Conservation (phyloP, 1,140 invertebrate species). For the Lordiphosa collinella region DNA sequence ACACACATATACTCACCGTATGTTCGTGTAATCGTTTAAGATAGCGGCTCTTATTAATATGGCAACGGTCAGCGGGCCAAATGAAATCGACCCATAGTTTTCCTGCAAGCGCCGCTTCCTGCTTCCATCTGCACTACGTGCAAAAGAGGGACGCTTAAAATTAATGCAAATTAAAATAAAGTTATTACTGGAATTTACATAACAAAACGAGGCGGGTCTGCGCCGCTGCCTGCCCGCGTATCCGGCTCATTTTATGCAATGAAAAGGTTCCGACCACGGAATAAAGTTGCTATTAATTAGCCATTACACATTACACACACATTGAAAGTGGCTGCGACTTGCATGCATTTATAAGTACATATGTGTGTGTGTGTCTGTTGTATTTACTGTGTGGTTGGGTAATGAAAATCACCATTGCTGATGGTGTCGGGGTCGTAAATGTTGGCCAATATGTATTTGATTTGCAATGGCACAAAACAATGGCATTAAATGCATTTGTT, state of each 20-base stretch:
- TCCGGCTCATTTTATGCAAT: slow-evolving; percentile 38
- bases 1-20: not conserved
- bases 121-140: slow-evolving; percentile 20
- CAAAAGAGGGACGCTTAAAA: slow-evolving; percentile 41
- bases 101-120: slow-evolving; percentile 4
- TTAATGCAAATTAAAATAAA: slow-evolving; percentile 63
- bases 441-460: slow-evolving; percentile 21
- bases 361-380: no score
- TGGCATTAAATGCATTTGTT: slow-evolving; percentile 32
- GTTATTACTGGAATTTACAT: slow-evolving; percentile 53
- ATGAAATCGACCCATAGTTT: slow-evolving; percentile 10
- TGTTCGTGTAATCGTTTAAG: slow-evolving; percentile 34
- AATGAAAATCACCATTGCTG: slow-evolving; percentile 41
- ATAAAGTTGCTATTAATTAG: slow-evolving; percentile 71
- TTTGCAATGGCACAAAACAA: slow-evolving; percentile 9
- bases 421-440: slow-evolving; percentile 29
- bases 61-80: slow-evolving; percentile 3
- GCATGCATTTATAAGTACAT: not conserved
- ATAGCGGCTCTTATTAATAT: slow-evolving; percentile 29
- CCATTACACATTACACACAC: slow-evolving; percentile 30
- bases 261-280: slow-evolving; percentile 41
- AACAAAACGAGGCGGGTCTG: slow-evolving; percentile 51
- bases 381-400: not conserved
- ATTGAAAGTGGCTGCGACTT: not conserved
- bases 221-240: no score